Evolutionary conservation across 2,113 vertebrate genomes (phyloP), one percentile per base, ranked within the genome.

Genomic region (Lonchura striata): DNA sequence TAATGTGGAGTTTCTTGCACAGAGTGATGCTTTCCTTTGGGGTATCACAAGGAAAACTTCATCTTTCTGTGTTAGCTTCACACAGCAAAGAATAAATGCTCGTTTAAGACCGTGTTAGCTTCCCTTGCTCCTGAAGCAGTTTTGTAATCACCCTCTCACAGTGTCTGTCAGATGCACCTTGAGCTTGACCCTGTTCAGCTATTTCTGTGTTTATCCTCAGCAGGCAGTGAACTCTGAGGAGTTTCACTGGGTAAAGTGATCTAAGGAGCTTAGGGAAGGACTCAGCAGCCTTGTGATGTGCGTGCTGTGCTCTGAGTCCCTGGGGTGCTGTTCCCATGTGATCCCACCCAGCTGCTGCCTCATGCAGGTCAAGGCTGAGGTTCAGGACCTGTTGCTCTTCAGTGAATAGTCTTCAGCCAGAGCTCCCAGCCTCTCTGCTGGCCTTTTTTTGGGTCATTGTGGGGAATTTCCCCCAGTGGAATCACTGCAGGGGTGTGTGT

Each of bases 241-340:
- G 53, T 88, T 95, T 89, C 69, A 75, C 84, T 85, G 59, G 46
- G 66, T 85, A 5, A 88, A 47, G 44, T 83, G 72, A 68, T 85
- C 57, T 94, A 80, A 95, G 64, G 64, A 93, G 88, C 90, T 96
- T 94, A 92, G 82, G 64, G 66, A 66, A 31, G 59, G 82, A 70
- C 75, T 94, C 5, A 0, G 42, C 52, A 86, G 37, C 88, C 71
- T 65, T 66, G 25, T 31, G 10, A 21, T 57, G 41, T 72, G 74
- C 10, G 41, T 20, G 11, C 23, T 52, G 2, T n/a, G 17, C 63
- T 61, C n/a, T 20, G 49, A 47, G 50, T 23, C 30, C 23, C 37
- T 17, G n/a, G 39, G 56, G 6, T 82, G 56, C 2, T 70, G 56
- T 72, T 60, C 75, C 19, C 23, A 1, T 4, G 31, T 47, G 44